These are phyloP conservation scores for Bungarus multicinctus DNA, from an alignment of 2,113 vertebrate species.

Conservation along the genomic window DNA sequence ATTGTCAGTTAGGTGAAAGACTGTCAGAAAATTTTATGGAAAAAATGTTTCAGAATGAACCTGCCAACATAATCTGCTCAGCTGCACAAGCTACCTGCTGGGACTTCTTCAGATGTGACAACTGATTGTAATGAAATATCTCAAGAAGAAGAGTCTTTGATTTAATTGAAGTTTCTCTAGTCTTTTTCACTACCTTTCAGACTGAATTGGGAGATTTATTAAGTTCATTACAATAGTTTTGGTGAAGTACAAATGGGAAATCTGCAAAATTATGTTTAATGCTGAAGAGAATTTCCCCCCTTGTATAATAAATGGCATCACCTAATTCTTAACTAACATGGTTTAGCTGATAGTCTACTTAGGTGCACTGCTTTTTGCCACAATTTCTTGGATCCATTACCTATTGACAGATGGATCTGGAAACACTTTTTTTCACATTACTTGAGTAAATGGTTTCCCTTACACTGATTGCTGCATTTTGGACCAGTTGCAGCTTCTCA, in stretches of 20 bases:
- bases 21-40: slow-evolving; percentile 40
- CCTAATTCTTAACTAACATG: background rate
- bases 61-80: background rate
- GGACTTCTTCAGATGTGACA: background rate
- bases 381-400: background rate
- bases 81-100: slow-evolving; percentile 24
- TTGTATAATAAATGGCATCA: background rate
- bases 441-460: background rate
- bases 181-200: background rate
- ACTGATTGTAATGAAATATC: background rate
- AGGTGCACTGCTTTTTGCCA: background rate
- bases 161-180: background rate
- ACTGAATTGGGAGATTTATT: background rate
- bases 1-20: slow-evolving; percentile 36
- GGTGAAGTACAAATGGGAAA: background rate
- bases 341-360: background rate
- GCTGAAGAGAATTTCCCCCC: background rate
- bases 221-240: background rate
- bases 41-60: background rate
- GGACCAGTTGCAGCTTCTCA: background rate
- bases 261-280: background rate
- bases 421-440: background rate
- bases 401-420: background rate
- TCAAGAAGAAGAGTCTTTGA: background rate
- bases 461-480: background rate